phyloP scores from a whole-genome alignment of 2,797 vertebrate species.

The Arctocebus calabarensis region DNA sequence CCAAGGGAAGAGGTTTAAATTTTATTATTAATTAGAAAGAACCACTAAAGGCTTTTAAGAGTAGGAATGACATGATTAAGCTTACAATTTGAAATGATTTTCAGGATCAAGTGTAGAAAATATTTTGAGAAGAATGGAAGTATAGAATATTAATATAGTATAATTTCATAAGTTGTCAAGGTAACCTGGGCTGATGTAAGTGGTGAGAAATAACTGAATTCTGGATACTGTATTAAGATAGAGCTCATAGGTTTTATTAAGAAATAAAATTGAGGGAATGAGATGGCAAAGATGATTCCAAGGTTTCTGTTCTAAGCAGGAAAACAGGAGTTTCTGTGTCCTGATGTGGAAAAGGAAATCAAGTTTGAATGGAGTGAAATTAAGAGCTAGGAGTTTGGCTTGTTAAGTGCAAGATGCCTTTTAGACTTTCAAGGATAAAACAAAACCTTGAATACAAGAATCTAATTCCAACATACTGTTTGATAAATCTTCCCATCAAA shows the following conservation, averaged over 20 bases:
- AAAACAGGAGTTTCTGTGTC: neutral
- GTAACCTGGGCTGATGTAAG: neutral
- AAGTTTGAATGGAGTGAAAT: neutral
- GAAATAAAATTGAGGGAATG: neutral
- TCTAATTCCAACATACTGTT: neutral
- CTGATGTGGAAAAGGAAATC: neutral
- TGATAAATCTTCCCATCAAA: neutral
- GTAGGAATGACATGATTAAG: neutral
- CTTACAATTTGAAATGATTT: neutral
- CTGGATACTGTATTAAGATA: neutral
- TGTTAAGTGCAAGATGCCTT: neutral
- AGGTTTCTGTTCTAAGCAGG: neutral
- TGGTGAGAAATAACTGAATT: neutral
- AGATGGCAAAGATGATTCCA: neutral
- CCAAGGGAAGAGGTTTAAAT: neutral
- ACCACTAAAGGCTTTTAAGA: neutral
- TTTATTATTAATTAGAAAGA: neutral
- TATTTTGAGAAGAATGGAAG: neutral
- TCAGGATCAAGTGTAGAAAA: neutral
- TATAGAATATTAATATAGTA: neutral
- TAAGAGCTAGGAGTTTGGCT: neutral
- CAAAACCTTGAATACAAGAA: neutral
- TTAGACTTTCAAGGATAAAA: neutral
- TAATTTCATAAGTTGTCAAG: neutral
- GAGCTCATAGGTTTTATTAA: neutral